Evolutionary conservation across 2,113 vertebrate species (phyloP).

Genomic region (Microcebus griseorufus): DNA sequence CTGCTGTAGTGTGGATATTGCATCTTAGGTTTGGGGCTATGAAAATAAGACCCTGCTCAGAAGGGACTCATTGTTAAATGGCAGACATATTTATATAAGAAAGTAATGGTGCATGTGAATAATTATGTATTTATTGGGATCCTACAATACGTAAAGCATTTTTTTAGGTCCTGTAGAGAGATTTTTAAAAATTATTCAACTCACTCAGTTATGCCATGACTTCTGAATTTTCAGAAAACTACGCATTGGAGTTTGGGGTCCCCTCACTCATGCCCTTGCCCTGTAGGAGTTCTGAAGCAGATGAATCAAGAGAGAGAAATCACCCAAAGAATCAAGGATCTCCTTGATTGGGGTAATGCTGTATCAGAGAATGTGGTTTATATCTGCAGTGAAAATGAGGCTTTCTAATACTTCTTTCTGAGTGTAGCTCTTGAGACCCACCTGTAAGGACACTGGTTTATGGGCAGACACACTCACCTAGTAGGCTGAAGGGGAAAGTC

Average conservation of each 20-base stretch:
- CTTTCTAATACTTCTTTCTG: not conserved
- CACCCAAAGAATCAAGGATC: not conserved
- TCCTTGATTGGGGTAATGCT: not conserved
- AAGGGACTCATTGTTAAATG: not conserved
- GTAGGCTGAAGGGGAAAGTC: not conserved
- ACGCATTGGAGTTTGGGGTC: not conserved
- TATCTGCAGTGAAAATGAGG: not conserved
- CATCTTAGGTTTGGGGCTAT: not conserved
- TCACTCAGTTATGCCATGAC: not conserved
- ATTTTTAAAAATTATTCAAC: not conserved
- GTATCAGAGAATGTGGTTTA: not conserved
- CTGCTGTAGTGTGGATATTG: not conserved
- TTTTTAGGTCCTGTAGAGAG: not conserved
- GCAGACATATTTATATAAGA: not conserved
- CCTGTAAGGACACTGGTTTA: not conserved
- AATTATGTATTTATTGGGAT: not conserved
- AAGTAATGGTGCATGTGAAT: not conserved
- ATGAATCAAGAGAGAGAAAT: not conserved
- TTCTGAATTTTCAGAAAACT: slow-evolving; percentile 32
- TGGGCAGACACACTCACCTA: not conserved
- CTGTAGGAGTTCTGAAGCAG: not conserved
- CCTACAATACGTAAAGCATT: not conserved
- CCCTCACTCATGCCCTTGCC: not conserved
- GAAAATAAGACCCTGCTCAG: not conserved
- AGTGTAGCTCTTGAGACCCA: not conserved